Conservation (phyloP, 2,888 invertebrate genomes). For the Trilocha varians region DNA sequence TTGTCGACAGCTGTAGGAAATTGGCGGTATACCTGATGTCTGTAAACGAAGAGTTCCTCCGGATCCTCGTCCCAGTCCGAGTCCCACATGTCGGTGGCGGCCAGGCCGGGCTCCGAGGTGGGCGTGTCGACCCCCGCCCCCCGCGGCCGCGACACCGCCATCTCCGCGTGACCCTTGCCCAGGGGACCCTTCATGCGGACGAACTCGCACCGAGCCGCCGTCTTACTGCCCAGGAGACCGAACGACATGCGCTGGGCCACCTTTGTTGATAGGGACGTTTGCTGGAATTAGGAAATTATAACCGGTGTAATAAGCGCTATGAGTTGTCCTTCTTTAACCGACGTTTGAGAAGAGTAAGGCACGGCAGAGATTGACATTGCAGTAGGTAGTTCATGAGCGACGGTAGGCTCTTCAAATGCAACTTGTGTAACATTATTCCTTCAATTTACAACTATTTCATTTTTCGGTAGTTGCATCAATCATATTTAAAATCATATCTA, state of each 20-base stretch:
- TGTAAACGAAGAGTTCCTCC: slow-evolving; percentile 86
- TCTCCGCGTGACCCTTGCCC: slow-evolving; percentile 95
- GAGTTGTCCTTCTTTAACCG: no score
- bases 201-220: slow-evolving; percentile 93
- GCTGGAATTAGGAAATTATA: slow-evolving; percentile 62
- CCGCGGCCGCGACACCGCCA: slow-evolving; percentile 95
- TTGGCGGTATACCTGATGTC: slow-evolving; percentile 73
- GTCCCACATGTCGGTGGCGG: slow-evolving; percentile 91
- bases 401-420: no score
- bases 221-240: slow-evolving; percentile 85
- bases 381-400: no score
- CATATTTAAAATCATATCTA: no score
- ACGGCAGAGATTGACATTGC: no score
- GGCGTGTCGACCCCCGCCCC: slow-evolving; percentile 96
- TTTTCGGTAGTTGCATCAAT: no score
- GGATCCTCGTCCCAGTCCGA: slow-evolving; percentile 91
- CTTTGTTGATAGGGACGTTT: slow-evolving; percentile 95
- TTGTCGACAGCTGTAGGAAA: background rate
- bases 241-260: slow-evolving; percentile 97
- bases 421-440: no score
- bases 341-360: no score
- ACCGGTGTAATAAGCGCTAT: no score
- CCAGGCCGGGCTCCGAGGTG: slow-evolving; percentile 90
- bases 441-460: no score
- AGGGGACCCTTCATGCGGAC: slow-evolving; percentile 98